A percentile compares a stretch with the other conserved stretches of the same genome.
These are phyloP conservation scores for Pangasius krempfi DNA, from an alignment of 2,797 vertebrate species.

Conservation along the genomic window DNA sequence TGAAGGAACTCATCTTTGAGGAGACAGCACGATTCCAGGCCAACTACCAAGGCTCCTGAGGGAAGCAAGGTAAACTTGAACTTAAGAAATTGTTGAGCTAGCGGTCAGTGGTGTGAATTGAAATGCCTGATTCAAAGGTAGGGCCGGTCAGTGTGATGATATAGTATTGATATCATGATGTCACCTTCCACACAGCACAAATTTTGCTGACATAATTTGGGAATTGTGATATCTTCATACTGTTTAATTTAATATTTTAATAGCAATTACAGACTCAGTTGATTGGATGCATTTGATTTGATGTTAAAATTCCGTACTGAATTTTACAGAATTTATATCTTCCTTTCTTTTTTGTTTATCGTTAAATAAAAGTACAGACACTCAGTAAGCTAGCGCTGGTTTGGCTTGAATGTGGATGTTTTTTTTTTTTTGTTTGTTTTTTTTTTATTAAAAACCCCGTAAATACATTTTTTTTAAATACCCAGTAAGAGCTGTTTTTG, in stretches of 20 bases:
- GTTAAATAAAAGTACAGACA: not conserved
- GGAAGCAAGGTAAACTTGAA: conserved; percentile 60
- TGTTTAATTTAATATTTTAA: not conserved
- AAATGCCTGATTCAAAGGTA: not conserved
- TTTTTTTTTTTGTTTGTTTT: too few species aligned
- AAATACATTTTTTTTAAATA: not conserved
- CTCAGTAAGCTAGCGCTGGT: not conserved
- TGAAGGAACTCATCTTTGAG: conserved; percentile 89
- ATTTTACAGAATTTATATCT: not conserved
- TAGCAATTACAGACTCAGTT: not conserved
- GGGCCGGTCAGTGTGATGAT: not conserved
- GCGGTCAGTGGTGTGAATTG: not conserved
- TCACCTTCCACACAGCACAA: not conserved
- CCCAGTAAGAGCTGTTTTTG: not conserved
- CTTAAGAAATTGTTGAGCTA: not conserved
- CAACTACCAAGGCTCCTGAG: conserved; percentile 78
- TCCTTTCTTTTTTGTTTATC: not conserved
- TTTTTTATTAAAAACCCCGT: too few species aligned
- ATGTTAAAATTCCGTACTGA: not conserved
- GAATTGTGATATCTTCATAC: not conserved
- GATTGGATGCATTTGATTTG: not conserved
- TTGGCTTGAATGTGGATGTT: not conserved
- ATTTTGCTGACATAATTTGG: not conserved
- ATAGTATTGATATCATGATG: not conserved
- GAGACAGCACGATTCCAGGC: conserved; percentile 87